phyloP scores from a whole-genome alignment of 2,888 invertebrate species.

The Cataglyphis albicans region DNA sequence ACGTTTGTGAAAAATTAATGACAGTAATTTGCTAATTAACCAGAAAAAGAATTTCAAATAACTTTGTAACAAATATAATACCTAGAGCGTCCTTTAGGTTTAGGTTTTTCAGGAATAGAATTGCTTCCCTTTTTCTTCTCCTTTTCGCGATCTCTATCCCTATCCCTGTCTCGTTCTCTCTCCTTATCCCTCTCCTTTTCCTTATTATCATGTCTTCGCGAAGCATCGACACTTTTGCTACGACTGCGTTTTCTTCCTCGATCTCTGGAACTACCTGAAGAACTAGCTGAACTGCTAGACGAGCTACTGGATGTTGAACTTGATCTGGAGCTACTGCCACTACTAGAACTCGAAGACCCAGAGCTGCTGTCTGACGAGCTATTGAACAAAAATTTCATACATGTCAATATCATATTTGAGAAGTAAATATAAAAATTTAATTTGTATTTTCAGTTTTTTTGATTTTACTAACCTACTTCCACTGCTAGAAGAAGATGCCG shows the following conservation, averaged over 20 bases:
- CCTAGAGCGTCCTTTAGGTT: constrained; percentile 83
- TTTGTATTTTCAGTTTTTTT: not conserved
- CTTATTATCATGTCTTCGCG: constrained; percentile 85
- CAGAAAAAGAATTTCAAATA: not conserved
- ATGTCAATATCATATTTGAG: constrained; percentile 36
- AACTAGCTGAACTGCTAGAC: constrained; percentile 91
- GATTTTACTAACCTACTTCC: constrained; percentile 89
- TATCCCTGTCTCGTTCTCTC: constrained; percentile 85
- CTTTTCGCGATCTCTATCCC: constrained; percentile 83
- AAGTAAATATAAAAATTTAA: not conserved
- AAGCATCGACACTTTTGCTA: constrained; percentile 83
- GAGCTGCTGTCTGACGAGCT: constrained; percentile 94
- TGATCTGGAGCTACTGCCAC: constrained; percentile 88
- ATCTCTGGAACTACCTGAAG: constrained; percentile 88
- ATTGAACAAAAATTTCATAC: constrained; percentile 41
- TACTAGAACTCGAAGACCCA: constrained; percentile 86
- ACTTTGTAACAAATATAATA: constrained; percentile 23
- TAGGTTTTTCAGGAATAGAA: constrained; percentile 83
- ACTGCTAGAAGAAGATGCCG: constrained; percentile 93
- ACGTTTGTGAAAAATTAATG: constrained; percentile 7
- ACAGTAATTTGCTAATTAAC: not conserved
- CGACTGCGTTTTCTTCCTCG: constrained; percentile 88
- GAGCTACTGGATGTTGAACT: constrained; percentile 92
- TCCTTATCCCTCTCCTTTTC: constrained; percentile 86
- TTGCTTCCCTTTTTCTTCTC: constrained; percentile 84